Conservation (phyloP, 2,888 invertebrate species). For the Drosophila aldrichi region DNA sequence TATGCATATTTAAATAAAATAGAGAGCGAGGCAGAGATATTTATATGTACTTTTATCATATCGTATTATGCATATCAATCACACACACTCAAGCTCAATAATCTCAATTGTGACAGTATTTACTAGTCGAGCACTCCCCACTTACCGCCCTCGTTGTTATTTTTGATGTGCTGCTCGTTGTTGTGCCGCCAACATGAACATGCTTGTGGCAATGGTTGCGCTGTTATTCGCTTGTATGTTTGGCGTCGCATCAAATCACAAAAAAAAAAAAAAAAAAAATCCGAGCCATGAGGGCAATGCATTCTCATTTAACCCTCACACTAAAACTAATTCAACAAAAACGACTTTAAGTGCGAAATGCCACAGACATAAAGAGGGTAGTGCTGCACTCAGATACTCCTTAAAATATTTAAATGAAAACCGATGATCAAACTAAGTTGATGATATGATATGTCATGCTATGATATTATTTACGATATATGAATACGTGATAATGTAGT, state of each 20-base stretch:
- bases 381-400: neutral
- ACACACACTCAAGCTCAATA: neutral
- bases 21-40: no score
- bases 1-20: neutral
- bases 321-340: slow-evolving; percentile 45
- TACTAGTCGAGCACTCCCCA: neutral
- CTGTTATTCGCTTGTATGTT: slow-evolving; percentile 15
- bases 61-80: neutral
- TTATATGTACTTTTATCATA: neutral
- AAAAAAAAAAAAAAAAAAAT: slow-evolving; percentile 67
- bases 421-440: no score
- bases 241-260: slow-evolving; percentile 66
- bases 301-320: slow-evolving; percentile 72
- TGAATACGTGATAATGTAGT: no score
- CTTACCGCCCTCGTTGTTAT: neutral
- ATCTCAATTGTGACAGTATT: neutral
- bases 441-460: no score
- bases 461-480: no score
- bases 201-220: slow-evolving; percentile 24
- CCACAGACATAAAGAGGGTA: neutral
- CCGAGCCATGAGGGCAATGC: slow-evolving; percentile 63
- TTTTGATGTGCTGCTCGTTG: slow-evolving; percentile 10
- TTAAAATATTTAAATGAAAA: neutral
- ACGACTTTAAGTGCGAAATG: slow-evolving; percentile 11
- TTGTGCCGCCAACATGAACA: slow-evolving; percentile 36